Evolutionary conservation across 2,888 invertebrate genomes (phyloP).

Genomic region (Sinopyrophorus schimmeli): DNA sequence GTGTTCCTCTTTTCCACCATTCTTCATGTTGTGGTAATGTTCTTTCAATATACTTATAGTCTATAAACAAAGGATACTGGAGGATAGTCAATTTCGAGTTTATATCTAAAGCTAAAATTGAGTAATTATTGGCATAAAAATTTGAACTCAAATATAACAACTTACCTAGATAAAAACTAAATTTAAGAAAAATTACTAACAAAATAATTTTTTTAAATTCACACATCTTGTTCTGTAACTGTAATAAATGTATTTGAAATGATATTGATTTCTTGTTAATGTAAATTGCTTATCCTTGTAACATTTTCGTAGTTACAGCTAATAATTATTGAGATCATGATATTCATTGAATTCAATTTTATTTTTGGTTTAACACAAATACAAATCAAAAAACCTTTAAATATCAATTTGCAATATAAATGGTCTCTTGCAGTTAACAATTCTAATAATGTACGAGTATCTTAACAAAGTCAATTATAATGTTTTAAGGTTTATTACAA

Average conservation of each 20-base stretch:
- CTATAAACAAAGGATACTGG: slow-evolving; percentile 37
- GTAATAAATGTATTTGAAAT: too few species aligned
- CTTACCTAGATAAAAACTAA: not conserved
- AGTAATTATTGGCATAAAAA: not conserved
- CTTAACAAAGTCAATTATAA: too few species aligned
- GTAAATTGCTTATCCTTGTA: slow-evolving; percentile 13
- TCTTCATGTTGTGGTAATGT: slow-evolving; percentile 39
- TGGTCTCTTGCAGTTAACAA: too few species aligned
- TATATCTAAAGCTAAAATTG: not conserved
- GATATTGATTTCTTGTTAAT: slow-evolving; percentile 2
- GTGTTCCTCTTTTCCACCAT: slow-evolving; percentile 50
- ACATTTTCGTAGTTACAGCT: too few species aligned
- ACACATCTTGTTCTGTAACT: slow-evolving; percentile 2
- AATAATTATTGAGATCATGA: too few species aligned
- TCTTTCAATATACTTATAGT: slow-evolving; percentile 46
- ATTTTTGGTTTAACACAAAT: too few species aligned
- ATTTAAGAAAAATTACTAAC: not conserved
- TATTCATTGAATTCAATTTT: too few species aligned
- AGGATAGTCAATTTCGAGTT: not conserved
- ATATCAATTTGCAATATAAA: too few species aligned
- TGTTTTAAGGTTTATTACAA: too few species aligned
- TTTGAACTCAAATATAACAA: not conserved
- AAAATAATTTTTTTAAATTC: not conserved
- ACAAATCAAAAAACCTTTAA: too few species aligned
- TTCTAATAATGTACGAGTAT: too few species aligned